Conservation (phyloP, 2,888 invertebrate species). For the Pristionchus mayeri region DNA sequence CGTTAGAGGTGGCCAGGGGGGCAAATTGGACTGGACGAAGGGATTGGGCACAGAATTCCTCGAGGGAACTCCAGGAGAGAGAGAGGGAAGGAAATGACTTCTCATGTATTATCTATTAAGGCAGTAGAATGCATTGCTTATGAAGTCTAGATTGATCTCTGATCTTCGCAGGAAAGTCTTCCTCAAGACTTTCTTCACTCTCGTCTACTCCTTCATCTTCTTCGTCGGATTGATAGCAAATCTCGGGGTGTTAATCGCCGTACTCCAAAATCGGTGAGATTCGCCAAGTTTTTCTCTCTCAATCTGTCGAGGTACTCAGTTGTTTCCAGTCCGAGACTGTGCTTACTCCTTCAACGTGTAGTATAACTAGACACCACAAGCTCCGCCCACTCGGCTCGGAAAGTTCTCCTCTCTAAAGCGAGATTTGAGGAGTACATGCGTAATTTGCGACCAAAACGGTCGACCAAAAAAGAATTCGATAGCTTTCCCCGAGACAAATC, state of each 20-base stretch:
- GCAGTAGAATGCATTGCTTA: not conserved
- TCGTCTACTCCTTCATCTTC: conserved; percentile 71
- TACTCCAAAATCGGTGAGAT: conserved; percentile 60
- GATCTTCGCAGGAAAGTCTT: conserved; percentile 63
- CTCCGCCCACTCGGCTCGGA: no score
- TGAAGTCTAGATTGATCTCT: not conserved
- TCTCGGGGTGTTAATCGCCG: conserved; percentile 65
- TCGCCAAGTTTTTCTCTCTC: not conserved
- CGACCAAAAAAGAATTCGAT: no score
- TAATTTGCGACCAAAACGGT: no score
- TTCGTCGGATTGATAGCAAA: conserved; percentile 66
- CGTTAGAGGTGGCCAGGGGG: not conserved
- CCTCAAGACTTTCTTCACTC: conserved; percentile 68
- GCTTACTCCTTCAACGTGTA: no score
- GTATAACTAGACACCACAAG: no score
- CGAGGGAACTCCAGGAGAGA: not conserved
- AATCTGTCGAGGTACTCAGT: no score
- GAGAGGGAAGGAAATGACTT: no score
- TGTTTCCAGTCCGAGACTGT: no score
- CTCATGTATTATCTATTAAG: no score
- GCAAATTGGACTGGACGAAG: not conserved
- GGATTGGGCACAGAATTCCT: not conserved
- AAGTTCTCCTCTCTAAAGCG: no score
- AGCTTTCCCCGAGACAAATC: no score
- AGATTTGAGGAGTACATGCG: no score